phyloP scores from a whole-genome alignment of 1,140 invertebrate species.

The Radopholus similis region DNA sequence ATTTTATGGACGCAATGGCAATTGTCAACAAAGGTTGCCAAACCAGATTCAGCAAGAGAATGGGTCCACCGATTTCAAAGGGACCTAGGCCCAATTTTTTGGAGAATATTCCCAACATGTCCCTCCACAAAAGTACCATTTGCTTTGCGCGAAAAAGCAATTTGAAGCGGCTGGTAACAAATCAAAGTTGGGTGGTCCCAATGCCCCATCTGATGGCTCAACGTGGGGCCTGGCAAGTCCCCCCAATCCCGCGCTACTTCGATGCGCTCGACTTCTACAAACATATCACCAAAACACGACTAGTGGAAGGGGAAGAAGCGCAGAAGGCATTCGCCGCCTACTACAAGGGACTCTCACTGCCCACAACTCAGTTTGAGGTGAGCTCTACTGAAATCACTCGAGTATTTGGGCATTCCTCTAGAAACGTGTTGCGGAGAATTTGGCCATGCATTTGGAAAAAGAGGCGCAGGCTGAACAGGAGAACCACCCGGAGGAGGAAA shows the following conservation, averaged over 20 bases:
- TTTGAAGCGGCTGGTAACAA: too few species aligned
- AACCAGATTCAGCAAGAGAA: background rate
- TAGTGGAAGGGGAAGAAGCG: conserved; percentile 32
- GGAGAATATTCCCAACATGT: too few species aligned
- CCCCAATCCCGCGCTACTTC: conserved; percentile 44
- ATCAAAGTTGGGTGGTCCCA: too few species aligned
- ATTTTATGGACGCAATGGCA: background rate
- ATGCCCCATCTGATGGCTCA: conserved; percentile 40
- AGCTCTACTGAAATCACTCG: background rate
- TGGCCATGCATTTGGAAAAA: conserved; percentile 14
- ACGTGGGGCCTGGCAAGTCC: conserved; percentile 49
- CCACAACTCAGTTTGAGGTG: conserved; percentile 42
- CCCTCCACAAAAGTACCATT: too few species aligned
- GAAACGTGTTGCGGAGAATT: conserved; percentile 24
- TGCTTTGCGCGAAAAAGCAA: background rate
- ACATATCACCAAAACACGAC: conserved; percentile 55
- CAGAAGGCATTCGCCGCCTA: conserved; percentile 25
- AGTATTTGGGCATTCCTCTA: conserved; percentile 8
- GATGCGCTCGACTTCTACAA: conserved; percentile 57
- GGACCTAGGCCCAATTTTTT: too few species aligned
- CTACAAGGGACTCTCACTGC: conserved; percentile 41
- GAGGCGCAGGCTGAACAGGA: background rate
- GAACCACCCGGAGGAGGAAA: conserved; percentile 1
- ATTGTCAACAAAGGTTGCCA: background rate
- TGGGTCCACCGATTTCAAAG: too few species aligned